Percentiles rank a stretch among this genome's conserved stretches.
Evolutionary conservation across 2,888 invertebrate species (phyloP).

Genomic region (Micoletzkya japonica): DNA sequence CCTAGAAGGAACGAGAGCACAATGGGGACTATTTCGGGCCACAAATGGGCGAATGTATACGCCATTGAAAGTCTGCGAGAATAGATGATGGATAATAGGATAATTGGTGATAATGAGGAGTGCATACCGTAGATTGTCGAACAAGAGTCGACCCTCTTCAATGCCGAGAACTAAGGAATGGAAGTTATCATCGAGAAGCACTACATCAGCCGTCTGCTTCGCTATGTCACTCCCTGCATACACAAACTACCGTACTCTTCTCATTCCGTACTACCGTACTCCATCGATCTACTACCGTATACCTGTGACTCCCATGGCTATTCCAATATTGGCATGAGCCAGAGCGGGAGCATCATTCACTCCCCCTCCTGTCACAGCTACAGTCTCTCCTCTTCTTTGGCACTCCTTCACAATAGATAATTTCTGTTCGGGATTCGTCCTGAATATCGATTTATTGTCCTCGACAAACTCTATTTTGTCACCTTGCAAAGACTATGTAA

Average conservation of each 20-base stretch:
- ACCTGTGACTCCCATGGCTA: conserved; percentile 60
- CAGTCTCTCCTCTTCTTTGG: conserved; percentile 57
- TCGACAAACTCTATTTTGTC: neutral
- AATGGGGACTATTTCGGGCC: conserved; percentile 62
- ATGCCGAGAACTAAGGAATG: conserved; percentile 57
- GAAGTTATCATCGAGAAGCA: conserved; percentile 61
- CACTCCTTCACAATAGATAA: conserved; percentile 60
- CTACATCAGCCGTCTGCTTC: conserved; percentile 57
- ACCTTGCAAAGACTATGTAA: conserved; percentile 63
- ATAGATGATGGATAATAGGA: neutral
- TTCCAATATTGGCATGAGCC: conserved; percentile 61
- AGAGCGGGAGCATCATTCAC: conserved; percentile 61
- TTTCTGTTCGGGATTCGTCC: conserved; percentile 62
- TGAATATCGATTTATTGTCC: conserved; percentile 23
- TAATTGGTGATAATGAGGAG: neutral
- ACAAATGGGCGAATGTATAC: conserved; percentile 61
- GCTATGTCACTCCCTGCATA: conserved; percentile 52
- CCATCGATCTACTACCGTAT: neutral
- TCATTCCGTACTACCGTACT: neutral
- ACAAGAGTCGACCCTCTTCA: conserved; percentile 59
- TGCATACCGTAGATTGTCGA: conserved; percentile 45
- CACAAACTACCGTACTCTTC: neutral
- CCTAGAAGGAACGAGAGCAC: conserved; percentile 60
- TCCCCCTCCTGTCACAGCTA: conserved; percentile 50
- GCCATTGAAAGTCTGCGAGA: conserved; percentile 54